Percentiles rank a stretch among this genome's conserved stretches.
Evolutionary conservation across 37 sponge, comb jelly and placozoan genomes (phyloP).

Genomic region (Mnemiopsis leidyi): DNA sequence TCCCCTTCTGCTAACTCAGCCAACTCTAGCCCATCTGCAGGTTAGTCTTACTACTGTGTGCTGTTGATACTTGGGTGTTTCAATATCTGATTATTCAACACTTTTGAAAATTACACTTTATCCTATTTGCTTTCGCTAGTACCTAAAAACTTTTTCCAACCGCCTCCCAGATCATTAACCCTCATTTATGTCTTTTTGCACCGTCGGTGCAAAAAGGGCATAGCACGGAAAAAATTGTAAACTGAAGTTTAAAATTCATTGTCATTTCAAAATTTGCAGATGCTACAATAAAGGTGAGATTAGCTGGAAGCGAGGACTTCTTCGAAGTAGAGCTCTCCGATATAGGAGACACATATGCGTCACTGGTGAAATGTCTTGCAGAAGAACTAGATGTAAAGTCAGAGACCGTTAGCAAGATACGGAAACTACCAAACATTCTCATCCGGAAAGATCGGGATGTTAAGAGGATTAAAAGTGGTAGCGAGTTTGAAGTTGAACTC

Average conservation of each 20-base stretch:
- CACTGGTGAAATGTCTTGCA: slow-evolving; percentile 13
- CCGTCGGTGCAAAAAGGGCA: too few species aligned
- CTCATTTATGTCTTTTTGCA: too few species aligned
- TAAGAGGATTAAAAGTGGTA: slow-evolving; percentile 37
- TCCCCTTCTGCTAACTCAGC: neutral
- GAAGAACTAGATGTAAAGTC: slow-evolving; percentile 17
- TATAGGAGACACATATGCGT: slow-evolving; percentile 3
- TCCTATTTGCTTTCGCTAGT: too few species aligned
- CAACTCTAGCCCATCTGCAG: neutral
- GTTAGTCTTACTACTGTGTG: too few species aligned
- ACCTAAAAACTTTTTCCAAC: too few species aligned
- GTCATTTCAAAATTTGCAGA: too few species aligned
- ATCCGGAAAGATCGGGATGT: slow-evolving; percentile 55
- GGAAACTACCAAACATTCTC: slow-evolving; percentile 61
- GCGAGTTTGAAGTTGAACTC: slow-evolving; percentile 54
- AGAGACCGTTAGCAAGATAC: neutral
- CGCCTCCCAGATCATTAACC: too few species aligned
- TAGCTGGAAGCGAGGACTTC: slow-evolving; percentile 40
- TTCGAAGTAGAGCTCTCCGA: slow-evolving; percentile 12
- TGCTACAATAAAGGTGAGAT: slow-evolving; percentile 10
- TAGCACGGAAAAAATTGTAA: too few species aligned
- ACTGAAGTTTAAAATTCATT: too few species aligned
- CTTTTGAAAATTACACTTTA: too few species aligned
- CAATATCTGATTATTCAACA: too few species aligned
- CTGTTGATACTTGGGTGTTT: too few species aligned